A percentile compares a stretch with the other conserved stretches of the same genome.
Conservation (phyloP, 2,113 vertebrate genomes). For the Dissostichus mawsoni region DNA sequence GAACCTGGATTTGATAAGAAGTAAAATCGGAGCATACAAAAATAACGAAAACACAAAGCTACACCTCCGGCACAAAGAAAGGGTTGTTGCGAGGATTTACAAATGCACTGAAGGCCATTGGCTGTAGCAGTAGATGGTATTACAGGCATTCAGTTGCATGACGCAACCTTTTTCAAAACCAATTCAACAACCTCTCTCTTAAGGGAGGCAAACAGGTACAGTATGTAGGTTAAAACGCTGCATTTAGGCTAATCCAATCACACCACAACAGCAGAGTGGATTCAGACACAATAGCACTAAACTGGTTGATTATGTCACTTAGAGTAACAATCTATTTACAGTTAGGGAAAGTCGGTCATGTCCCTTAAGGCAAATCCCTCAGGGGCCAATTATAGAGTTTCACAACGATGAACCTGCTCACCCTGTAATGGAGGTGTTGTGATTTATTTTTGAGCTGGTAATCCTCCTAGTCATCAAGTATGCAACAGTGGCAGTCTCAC, state of each 20-base stretch:
- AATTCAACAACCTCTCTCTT: no score
- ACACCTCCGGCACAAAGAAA: neutral
- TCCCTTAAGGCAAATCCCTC: neutral
- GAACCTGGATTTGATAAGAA: neutral
- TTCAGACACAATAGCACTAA: neutral
- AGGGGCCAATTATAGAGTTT: conserved; percentile 6
- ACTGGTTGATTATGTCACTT: neutral
- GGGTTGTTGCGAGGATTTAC: no score
- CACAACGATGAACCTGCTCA: neutral
- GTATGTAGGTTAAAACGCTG: no score
- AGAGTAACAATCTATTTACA: neutral
- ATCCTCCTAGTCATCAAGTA: conserved; percentile 35
- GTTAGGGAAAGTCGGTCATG: neutral
- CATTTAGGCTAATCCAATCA: no score
- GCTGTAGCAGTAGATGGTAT: neutral
- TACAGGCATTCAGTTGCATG: neutral
- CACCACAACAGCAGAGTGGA: no score
- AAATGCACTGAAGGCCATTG: neutral
- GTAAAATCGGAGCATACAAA: neutral
- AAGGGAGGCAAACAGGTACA: no score
- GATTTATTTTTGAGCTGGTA: conserved; percentile 49
- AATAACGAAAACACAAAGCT: neutral
- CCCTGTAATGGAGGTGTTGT: neutral
- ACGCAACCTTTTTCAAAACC: neutral
- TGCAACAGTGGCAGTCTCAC: conserved; percentile 8